Conservation (phyloP, 2,113 vertebrate species). For the Centropus unirufus region DNA sequence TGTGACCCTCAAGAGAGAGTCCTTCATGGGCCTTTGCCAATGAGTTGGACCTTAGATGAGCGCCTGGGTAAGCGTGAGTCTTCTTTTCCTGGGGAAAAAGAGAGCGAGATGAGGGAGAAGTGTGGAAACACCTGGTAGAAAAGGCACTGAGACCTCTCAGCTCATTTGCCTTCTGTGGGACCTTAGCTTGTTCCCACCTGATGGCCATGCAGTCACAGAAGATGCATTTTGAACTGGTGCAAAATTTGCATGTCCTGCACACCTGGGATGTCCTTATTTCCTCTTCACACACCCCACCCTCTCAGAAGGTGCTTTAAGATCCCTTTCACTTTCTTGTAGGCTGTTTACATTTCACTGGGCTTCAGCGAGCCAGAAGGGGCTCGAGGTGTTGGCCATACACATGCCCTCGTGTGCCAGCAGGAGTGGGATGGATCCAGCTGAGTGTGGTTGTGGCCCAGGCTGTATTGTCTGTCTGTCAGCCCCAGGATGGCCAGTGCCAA, state of each 20-base stretch:
- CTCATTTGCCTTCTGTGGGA: background rate
- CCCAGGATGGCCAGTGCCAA: background rate
- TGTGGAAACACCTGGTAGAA: background rate
- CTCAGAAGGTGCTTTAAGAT: background rate
- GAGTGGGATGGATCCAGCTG: background rate
- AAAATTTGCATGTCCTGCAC: background rate
- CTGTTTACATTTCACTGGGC: background rate
- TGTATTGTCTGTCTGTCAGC: background rate
- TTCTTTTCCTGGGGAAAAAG: background rate
- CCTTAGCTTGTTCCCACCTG: background rate
- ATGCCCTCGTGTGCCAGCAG: background rate
- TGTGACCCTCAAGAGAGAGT: background rate
- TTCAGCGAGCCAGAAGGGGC: background rate
- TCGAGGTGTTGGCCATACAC: background rate
- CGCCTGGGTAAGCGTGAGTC: background rate
- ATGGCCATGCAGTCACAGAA: background rate
- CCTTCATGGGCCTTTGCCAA: background rate
- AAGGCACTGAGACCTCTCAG: background rate
- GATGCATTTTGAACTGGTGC: background rate
- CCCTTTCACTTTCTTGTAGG: background rate
- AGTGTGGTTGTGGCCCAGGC: background rate
- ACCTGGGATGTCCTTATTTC: background rate
- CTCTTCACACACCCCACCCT: background rate
- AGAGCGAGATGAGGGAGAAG: background rate
- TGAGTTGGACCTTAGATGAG: background rate